Conservation (phyloP, 2,797 vertebrate genomes). For the Remorina albescens region DNA sequence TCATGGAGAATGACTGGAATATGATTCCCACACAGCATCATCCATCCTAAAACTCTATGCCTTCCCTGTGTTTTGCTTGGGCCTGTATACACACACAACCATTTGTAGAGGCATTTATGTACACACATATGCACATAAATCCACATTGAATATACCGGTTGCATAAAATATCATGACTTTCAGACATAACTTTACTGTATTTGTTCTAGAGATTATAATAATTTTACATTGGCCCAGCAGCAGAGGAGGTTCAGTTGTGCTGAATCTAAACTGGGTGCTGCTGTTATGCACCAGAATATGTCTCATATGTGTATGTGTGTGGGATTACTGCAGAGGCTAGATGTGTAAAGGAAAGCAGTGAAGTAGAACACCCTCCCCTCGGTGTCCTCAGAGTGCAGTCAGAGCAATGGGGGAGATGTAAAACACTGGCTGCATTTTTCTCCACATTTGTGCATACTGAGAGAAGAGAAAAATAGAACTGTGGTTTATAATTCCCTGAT, state of each 20-base stretch:
- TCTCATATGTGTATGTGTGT: conserved; percentile 48
- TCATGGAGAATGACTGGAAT: conserved; percentile 52
- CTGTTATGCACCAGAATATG: conserved; percentile 31
- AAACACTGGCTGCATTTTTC: conserved; percentile 73
- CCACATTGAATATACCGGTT: conserved; percentile 46
- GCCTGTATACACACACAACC: conserved; percentile 40
- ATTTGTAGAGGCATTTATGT: conserved; percentile 41
- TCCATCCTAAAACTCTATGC: conserved; percentile 47
- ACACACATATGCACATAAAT: conserved; percentile 60
- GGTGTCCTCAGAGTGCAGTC: conserved; percentile 54
- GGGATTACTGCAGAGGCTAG: conserved; percentile 63
- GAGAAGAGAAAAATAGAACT: conserved; percentile 70
- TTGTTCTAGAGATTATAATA: conserved; percentile 52
- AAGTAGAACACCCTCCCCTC: conserved; percentile 62
- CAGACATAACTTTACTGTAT: conserved; percentile 57
- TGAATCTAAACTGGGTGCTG: conserved; percentile 35
- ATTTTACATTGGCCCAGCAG: conserved; percentile 41
- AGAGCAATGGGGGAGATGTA: conserved; percentile 75
- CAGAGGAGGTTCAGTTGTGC: conserved; percentile 28
- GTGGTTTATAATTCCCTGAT: conserved; percentile 77
- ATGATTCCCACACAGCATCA: conserved; percentile 49
- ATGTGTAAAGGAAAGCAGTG: conserved; percentile 48
- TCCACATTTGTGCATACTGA: conserved; percentile 73
- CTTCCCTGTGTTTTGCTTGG: conserved; percentile 13
- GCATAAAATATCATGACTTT: conserved; percentile 49